Percentiles rank a stretch among this genome's conserved stretches.
These are phyloP conservation scores for Punctoribates punctum DNA, from an alignment of 2,888 invertebrate species.

Conservation along the genomic window DNA sequence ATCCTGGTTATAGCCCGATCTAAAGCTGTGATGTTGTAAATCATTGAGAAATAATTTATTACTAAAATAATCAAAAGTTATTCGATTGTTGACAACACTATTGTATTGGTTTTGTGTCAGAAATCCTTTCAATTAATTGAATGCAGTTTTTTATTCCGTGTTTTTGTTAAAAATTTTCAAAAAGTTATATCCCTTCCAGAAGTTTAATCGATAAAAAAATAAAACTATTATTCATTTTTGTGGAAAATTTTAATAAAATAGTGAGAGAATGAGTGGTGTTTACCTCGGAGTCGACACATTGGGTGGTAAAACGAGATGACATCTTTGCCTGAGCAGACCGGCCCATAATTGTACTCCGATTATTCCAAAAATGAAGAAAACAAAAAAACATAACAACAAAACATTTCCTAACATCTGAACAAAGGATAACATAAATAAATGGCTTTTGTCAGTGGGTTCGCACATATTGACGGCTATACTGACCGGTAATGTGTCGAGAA, in stretches of 20 bases:
- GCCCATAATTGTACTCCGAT: slow-evolving; percentile 99
- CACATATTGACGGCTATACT: slow-evolving; percentile 23
- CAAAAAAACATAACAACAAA: slow-evolving; percentile 92
- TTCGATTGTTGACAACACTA: slow-evolving; percentile 2
- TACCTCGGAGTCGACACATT: slow-evolving; percentile 71
- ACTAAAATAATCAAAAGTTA: background rate
- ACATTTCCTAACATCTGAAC: slow-evolving; percentile 91
- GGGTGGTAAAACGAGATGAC: slow-evolving; percentile 71
- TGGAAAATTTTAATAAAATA: too few species aligned
- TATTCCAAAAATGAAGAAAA: slow-evolving; percentile 99
- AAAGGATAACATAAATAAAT: background rate
- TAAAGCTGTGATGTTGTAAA: too few species aligned
- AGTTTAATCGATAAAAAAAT: too few species aligned
- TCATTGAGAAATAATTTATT: too few species aligned
- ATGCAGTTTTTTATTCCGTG: background rate
- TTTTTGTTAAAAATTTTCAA: background rate
- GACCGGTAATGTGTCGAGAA: slow-evolving; percentile 88
- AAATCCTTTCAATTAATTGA: background rate
- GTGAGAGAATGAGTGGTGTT: slow-evolving; percentile 55
- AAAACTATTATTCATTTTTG: too few species aligned
- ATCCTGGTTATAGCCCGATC: too few species aligned
- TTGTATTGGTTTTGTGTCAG: background rate
- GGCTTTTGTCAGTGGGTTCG: background rate
- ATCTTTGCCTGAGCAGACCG: slow-evolving; percentile 90
- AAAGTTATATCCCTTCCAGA: background rate